phyloP scores from a whole-genome alignment of 2,113 vertebrate species.

The Cervus canadensis region DNA sequence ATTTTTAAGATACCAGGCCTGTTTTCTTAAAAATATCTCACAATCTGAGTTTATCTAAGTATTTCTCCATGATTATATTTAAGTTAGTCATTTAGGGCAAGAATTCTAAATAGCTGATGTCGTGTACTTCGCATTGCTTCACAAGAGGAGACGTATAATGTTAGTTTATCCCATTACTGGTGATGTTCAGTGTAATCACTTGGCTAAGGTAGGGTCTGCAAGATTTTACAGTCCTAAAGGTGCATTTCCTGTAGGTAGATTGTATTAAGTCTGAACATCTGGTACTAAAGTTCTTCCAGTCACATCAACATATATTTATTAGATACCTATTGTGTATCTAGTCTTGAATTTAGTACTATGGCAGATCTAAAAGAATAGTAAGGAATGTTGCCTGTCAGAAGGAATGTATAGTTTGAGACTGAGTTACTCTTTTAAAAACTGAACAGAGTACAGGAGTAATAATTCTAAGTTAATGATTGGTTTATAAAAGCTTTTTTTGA shows the following conservation, averaged over 20 bases:
- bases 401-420: not conserved
- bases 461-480: not conserved
- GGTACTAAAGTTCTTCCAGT: not conserved
- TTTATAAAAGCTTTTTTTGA: not conserved
- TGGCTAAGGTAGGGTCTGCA: not conserved
- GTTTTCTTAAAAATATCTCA: constrained; percentile 2
- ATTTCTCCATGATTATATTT: not conserved
- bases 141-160: not conserved
- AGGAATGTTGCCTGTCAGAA: not conserved
- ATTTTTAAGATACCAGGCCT: not conserved
- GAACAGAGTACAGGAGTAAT: not conserved
- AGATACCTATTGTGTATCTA: not conserved
- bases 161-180: not conserved
- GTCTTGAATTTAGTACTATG: not conserved
- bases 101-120: not conserved
- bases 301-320: not conserved
- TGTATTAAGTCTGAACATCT: not conserved
- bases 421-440: not conserved
- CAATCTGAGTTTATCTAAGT: not conserved
- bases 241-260: not conserved
- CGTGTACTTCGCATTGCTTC: not conserved
- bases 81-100: not conserved
- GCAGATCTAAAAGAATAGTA: not conserved
- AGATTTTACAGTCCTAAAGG: not conserved
- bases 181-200: not conserved